Evolutionary conservation across 2,797 vertebrate genomes (phyloP), one percentile per base, ranked within the genome.

Genomic region (Zalophus californianus): DNA sequence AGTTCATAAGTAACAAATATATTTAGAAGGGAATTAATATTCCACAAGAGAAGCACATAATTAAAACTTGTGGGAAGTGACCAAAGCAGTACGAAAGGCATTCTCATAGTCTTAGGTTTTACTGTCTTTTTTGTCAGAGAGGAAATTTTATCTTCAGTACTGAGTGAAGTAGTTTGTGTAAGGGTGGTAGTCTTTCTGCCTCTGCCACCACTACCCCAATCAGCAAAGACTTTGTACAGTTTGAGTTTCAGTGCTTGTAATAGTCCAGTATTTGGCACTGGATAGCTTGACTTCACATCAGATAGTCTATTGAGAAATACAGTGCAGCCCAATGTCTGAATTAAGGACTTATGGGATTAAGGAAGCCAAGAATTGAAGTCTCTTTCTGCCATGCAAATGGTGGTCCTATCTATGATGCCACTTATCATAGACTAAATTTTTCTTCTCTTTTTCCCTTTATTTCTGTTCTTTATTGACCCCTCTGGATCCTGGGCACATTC

Each of bases 51-150:
- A 85, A 77, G 6, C 3, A 7, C 3, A 14, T 66, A 44, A 41
- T 60, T 82, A 78, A 91, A 95, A 75, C 38, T 4, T 20, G 0
- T 11, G 62, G 68, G 29, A 79, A 73, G 50, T 60, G 23, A 41
- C 72, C 77, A 95, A 94, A 97, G 85, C 32, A n/a, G 77, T 90
- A 54, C 10, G 44, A 52, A 60, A 80, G 83, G 50, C 86, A n/a
- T 82, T 95, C 13, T 88, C 1, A 7, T 87, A 88, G 82, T 44
- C 23, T 86, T 58, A 62, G 32, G 8, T 85, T 25, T 86, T 25
- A 3, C 58, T 14, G 4, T 18, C 20, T 80, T 23, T 90, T 72
- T 29, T 29, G 79, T 35, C 32, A 23, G 66, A 68, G 25, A 93
- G 11, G 56, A 54, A 56, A 82, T 54, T 29, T 14, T 25, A 58